Conservation (phyloP, 2,113 vertebrate species). For the Hydrolagus affinis region DNA sequence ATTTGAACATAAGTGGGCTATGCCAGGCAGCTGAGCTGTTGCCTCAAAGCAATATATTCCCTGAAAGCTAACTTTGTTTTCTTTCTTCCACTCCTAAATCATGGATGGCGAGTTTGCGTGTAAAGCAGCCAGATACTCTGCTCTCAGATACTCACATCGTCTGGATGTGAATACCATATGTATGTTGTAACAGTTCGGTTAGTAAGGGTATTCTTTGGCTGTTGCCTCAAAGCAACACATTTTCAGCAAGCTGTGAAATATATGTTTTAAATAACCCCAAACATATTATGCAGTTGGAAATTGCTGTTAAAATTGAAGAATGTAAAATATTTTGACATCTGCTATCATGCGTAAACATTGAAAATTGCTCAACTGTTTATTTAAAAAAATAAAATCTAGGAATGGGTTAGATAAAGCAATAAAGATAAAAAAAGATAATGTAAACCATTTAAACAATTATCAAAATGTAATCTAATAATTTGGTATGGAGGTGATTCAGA, state of each 20-base stretch:
- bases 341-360: not conserved
- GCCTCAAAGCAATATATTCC: too few relatives aligned
- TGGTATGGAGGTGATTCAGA: not conserved
- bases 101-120: not conserved
- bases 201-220: too few relatives aligned
- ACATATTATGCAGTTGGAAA: not conserved
- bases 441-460: not conserved
- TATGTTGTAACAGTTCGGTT: too few relatives aligned
- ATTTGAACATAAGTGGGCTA: too few relatives aligned
- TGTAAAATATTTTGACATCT: not conserved
- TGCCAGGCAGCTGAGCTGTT: too few relatives aligned
- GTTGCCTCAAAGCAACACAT: not conserved
- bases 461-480: not conserved
- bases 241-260: not conserved
- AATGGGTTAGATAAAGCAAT: not conserved
- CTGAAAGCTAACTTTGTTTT: not conserved
- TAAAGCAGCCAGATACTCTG: not conserved
- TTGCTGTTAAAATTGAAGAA: not conserved
- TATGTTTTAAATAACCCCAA: not conserved
- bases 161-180: not conserved
- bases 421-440: not conserved
- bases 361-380: not conserved
- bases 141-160: not conserved
- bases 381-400: not conserved
- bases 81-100: not conserved